phyloP scores from a whole-genome alignment of 2,888 invertebrate genomes.

The Lissonota sp. region DNA sequence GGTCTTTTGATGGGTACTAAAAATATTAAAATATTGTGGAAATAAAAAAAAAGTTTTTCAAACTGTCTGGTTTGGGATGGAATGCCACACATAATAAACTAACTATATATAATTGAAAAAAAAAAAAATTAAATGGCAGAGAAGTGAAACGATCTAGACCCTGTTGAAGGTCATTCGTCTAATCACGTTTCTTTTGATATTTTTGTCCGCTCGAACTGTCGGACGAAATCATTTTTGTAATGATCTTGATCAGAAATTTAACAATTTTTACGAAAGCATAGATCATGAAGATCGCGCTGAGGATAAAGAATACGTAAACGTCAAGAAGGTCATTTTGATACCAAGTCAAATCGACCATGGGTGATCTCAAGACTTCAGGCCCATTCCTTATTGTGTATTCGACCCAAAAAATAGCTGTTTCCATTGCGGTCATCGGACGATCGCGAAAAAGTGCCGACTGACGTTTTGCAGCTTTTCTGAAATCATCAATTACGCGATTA shows the following conservation, averaged over 20 bases:
- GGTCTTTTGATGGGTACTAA: no score
- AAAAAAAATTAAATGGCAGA: no score
- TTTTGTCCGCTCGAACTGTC: neutral
- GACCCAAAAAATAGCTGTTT: constrained; percentile 71
- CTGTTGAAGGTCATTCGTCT: no score
- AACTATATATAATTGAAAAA: no score
- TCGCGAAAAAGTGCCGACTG: constrained; percentile 74
- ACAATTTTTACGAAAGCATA: neutral
- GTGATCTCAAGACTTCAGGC: constrained; percentile 66
- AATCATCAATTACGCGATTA: constrained; percentile 30
- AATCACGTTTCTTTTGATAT: constrained; percentile 41
- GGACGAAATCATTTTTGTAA: neutral
- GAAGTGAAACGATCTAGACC: no score
- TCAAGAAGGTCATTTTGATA: constrained; percentile 71
- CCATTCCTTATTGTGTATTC: constrained; percentile 71
- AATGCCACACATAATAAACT: no score
- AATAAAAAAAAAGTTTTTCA: no score
- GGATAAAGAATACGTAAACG: constrained; percentile 63
- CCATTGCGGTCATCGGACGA: constrained; percentile 69
- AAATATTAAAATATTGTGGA: no score
- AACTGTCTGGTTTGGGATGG: no score
- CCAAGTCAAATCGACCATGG: constrained; percentile 67
- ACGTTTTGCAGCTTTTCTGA: constrained; percentile 73
- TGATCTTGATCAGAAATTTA: constrained; percentile 11
- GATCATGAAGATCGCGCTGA: neutral